phyloP scores from a whole-genome alignment of 2,888 invertebrate species.

The Nipponacmea schrenckii region DNA sequence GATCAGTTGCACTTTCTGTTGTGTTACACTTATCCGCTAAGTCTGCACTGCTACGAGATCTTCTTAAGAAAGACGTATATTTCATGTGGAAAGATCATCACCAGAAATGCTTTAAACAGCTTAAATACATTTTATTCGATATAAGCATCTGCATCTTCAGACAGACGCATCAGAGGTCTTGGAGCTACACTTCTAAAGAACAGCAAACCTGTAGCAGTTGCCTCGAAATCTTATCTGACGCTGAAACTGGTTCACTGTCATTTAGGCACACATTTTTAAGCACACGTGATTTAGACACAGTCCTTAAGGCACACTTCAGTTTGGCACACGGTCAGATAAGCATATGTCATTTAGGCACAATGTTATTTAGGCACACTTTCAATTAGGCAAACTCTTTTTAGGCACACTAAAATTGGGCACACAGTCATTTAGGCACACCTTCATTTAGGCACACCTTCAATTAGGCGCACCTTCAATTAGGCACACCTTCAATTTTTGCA shows the following conservation, averaged over 20 bases:
- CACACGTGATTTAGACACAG: no score
- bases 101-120: constrained; percentile 13
- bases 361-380: no score
- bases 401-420: no score
- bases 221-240: constrained; percentile 25
- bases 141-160: constrained; percentile 14
- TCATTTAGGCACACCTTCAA: no score
- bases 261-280: no score
- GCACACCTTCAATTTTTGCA: no score
- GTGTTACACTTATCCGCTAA: constrained; percentile 16
- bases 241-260: constrained; percentile 20
- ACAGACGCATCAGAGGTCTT: constrained; percentile 23
- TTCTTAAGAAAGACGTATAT: constrained; percentile 18
- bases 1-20: not conserved
- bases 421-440: no score
- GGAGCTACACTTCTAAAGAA: constrained; percentile 29
- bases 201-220: constrained; percentile 27
- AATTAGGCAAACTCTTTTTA: no score
- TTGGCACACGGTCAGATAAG: no score
- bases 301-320: no score
- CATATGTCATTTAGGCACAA: no score
- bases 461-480: no score
- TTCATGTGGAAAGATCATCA: constrained; percentile 25
- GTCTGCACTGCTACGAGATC: constrained; percentile 19
- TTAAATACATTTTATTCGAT: constrained; percentile 22